These are phyloP conservation scores for Streblospio benedicti DNA, from an alignment of 1,140 invertebrate species.

Conservation along the genomic window DNA sequence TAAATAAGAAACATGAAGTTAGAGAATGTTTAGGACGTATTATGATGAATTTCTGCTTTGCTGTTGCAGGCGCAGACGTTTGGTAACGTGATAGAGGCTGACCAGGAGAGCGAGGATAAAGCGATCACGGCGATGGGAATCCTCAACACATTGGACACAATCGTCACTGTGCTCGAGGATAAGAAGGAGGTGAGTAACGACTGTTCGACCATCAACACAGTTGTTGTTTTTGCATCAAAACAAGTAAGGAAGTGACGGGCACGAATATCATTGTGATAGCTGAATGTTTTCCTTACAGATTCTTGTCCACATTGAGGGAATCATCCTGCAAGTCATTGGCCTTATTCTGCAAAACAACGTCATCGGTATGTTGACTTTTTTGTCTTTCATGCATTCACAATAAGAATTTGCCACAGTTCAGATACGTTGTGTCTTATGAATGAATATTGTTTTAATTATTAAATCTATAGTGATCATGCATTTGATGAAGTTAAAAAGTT, in stretches of 20 bases:
- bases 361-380: conserved; percentile 57
- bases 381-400: too few species aligned
- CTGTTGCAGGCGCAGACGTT: conserved; percentile 70
- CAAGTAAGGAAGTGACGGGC: neutral
- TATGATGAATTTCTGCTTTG: neutral
- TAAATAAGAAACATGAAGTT: too few species aligned
- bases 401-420: too few species aligned
- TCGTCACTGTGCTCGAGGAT: conserved; percentile 88
- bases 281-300: conserved; percentile 57
- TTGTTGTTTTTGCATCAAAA: neutral
- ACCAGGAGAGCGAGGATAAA: conserved; percentile 84
- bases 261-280: neutral
- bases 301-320: conserved; percentile 80
- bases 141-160: conserved; percentile 90
- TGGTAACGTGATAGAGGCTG: conserved; percentile 61
- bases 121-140: conserved; percentile 95
- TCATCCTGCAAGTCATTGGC: conserved; percentile 82
- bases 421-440: too few species aligned
- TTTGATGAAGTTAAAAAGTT: too few species aligned
- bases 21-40: too few species aligned
- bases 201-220: neutral
- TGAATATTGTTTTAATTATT: too few species aligned
- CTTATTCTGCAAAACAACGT: conserved; percentile 78
- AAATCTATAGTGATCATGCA: too few species aligned
- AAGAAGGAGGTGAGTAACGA: conserved; percentile 51